phyloP scores from a whole-genome alignment of 2,888 invertebrate species.

The Crossocerus cetratus region DNA sequence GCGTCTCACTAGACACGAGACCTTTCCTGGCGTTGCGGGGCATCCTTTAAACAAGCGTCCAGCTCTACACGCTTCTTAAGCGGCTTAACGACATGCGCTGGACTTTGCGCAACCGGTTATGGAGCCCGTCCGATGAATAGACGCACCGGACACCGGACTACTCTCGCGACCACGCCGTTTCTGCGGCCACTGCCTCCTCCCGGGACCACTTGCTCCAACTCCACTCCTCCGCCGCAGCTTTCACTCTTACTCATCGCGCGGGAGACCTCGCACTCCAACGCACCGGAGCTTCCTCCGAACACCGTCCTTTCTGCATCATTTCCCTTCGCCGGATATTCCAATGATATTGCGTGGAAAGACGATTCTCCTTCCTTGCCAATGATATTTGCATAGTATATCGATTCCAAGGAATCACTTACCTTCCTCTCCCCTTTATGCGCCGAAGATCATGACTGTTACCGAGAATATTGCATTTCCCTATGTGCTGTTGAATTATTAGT shows the following conservation, averaged over 20 bases:
- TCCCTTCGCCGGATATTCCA: constrained; percentile 7
- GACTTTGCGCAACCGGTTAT: constrained; percentile 21
- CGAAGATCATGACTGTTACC: too few relatives aligned
- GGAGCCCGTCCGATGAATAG: constrained; percentile 5
- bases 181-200: too few relatives aligned
- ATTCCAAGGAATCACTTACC: not conserved
- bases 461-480: too few relatives aligned
- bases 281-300: constrained; percentile 10
- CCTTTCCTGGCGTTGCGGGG: constrained; percentile 28
- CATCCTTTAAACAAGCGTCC: constrained; percentile 39
- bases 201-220: too few relatives aligned
- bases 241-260: too few relatives aligned
- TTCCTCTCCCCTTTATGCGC: too few relatives aligned
- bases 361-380: not conserved
- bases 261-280: too few relatives aligned
- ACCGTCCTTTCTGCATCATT: constrained; percentile 41
- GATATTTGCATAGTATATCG: not conserved
- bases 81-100: constrained; percentile 38
- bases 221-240: too few relatives aligned
- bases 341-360: constrained; percentile 9
- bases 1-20: constrained; percentile 8
- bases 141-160: not conserved
- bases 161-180: too few relatives aligned
- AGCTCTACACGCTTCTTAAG: constrained; percentile 35
- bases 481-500: too few relatives aligned